These are phyloP conservation scores for Ctenoplectra terminalis DNA, from an alignment of 1,140 invertebrate genomes.

Conservation along the genomic window DNA sequence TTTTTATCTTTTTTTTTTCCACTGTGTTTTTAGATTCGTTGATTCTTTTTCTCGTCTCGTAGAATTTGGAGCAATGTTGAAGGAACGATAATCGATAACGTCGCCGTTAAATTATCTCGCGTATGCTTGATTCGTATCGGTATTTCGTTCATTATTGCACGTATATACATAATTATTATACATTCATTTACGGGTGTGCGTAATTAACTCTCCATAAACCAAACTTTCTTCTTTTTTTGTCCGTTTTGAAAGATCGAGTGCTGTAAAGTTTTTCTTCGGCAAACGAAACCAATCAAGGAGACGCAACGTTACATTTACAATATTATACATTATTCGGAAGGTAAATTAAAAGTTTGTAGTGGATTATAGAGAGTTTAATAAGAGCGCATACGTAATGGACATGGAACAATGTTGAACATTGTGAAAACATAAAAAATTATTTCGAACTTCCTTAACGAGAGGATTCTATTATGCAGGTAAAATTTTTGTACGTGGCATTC, in stretches of 20 bases:
- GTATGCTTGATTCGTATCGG: slow-evolving; percentile 7
- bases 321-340: background rate
- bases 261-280: no score
- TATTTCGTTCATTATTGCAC: slow-evolving; percentile 34
- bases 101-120: background rate
- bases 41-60: background rate
- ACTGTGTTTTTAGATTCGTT: background rate
- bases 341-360: background rate
- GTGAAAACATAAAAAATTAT: no score
- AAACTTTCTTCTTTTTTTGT: background rate
- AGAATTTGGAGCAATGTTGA: background rate
- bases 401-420: background rate
- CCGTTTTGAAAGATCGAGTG: background rate
- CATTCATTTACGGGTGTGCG: background rate
- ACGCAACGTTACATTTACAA: background rate
- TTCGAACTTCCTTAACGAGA: background rate
- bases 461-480: background rate
- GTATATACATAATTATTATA: slow-evolving; percentile 44
- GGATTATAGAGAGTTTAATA: slow-evolving; percentile 18
- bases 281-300: background rate
- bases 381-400: slow-evolving; percentile 11
- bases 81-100: slow-evolving; percentile 13
- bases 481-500: background rate
- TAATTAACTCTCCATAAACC: slow-evolving; percentile 7
- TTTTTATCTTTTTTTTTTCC: background rate